phyloP scores from a whole-genome alignment of 1,140 invertebrate genomes.

The Onthophagus taurus region DNA sequence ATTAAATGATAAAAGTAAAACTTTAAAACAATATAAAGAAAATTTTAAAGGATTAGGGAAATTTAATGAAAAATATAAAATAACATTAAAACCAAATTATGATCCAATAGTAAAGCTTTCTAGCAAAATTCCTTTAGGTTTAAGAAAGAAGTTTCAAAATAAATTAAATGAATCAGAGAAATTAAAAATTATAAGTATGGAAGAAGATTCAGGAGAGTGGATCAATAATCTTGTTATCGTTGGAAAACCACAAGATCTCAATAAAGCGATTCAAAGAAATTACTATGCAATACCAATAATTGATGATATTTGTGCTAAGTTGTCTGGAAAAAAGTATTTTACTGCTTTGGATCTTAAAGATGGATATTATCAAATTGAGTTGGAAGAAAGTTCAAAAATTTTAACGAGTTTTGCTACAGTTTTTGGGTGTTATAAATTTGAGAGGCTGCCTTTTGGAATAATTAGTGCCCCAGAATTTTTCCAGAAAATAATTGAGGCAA shows the following conservation, averaged over 20 bases:
- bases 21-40: no score
- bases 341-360: conserved; percentile 21
- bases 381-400: conserved; percentile 20
- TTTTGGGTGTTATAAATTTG: no score
- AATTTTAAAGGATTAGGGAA: no score
- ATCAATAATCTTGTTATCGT: background rate
- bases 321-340: conserved; percentile 17
- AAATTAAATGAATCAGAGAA: conserved; percentile 7
- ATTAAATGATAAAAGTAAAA: no score
- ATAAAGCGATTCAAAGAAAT: background rate
- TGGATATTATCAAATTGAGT: conserved; percentile 19
- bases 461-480: no score
- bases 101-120: background rate
- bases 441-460: no score
- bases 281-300: background rate
- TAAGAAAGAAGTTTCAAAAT: no score
- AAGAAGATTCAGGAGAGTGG: background rate
- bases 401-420: conserved; percentile 24
- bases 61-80: no score
- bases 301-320: background rate
- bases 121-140: background rate
- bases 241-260: background rate
- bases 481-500: no score
- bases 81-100: no score
- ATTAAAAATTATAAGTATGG: background rate